Base-by-base conservation (phyloP, 1,140 invertebrate species). In the Dinoponera quadriceps region DNA sequence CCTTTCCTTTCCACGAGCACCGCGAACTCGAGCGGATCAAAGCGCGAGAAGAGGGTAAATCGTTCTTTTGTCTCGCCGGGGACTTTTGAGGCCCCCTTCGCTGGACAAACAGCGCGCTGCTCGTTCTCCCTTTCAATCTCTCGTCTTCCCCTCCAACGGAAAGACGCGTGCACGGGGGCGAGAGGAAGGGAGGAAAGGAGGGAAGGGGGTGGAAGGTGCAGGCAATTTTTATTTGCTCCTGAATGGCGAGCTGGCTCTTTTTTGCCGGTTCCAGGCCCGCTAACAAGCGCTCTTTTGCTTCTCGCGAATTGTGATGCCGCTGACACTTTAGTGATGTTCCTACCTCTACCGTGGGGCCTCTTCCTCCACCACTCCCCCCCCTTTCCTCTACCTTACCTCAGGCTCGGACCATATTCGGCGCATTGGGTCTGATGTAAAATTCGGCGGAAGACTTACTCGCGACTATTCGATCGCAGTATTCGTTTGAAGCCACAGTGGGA, bases 281-380 rank as follows among this genome's bases (percentile, higher is more conserved):
- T 92, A 92, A 92, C 91, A 92, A 92, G 91, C 91, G 85, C 89
- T 85, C 87, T 88, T 91, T 89, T 90, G 88, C 90, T 90, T 85
- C 89, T 87, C 87, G 87, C 91, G 91, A 92, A 92, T 92, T 92
- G 90, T 92, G 91, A 92, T 92, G 90, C 90, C 86, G 80, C 91
- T 92, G 91, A 92, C 91, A 92, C 91, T 92, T 92, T 92, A 92
- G 91, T 91, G 91, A 92, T 92, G 91, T 91, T 91, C 87, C 87
- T 88, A 82, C 84, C 74, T 86, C 85, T 87, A 86, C 84, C 38
- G 83, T 75, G 60, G 20, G 74, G 51, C 29, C 51, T 68, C 77
- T 48, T 85, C 83, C 81, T n/a, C n/a, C n/a, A n/a, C n/a, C n/a
- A n/a, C 62, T 44, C 44, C 54, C 49, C 51, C 69, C 33, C 29